Percentiles rank a stretch among this genome's conserved stretches.
phyloP scores from a whole-genome alignment of 2,113 vertebrate species.

The Zootoca vivipara region DNA sequence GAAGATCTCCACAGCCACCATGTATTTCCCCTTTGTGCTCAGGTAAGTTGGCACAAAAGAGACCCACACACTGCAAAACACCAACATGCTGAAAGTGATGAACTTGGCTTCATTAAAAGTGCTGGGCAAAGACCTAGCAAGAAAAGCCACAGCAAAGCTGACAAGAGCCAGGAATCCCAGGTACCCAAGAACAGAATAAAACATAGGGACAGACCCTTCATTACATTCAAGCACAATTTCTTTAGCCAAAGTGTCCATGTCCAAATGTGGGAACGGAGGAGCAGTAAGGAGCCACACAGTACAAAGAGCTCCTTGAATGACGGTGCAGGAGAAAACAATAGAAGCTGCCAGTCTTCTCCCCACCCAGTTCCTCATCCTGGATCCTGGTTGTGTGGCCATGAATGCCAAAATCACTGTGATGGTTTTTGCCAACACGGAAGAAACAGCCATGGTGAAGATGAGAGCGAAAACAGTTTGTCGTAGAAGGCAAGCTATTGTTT shows the following conservation, averaged over 20 bases:
- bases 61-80: constrained; percentile 17
- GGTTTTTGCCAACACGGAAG: constrained; percentile 16
- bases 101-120: constrained; percentile 15
- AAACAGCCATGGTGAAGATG: constrained; percentile 11
- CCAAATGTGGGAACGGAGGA: neutral
- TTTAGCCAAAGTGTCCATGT: neutral
- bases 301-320: neutral
- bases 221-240: neutral
- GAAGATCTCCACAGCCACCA: constrained; percentile 17
- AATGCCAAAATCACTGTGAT: neutral
- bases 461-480: neutral
- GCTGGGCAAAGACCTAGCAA: neutral
- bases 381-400: neutral
- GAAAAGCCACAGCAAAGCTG: neutral
- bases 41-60: constrained; percentile 11
- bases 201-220: neutral
- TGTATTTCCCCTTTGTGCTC: constrained; percentile 13
- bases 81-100: constrained; percentile 11
- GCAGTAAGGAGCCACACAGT: neutral
- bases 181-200: constrained; percentile 1
- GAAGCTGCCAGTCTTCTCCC: neutral
- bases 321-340: neutral
- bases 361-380: neutral
- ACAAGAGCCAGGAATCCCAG: neutral
- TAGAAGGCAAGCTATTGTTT: neutral